A percentile compares a stretch with the other conserved stretches of the same genome.
Evolutionary conservation across 2,888 invertebrate species (phyloP).

Genomic region (Perithous albicinctus): DNA sequence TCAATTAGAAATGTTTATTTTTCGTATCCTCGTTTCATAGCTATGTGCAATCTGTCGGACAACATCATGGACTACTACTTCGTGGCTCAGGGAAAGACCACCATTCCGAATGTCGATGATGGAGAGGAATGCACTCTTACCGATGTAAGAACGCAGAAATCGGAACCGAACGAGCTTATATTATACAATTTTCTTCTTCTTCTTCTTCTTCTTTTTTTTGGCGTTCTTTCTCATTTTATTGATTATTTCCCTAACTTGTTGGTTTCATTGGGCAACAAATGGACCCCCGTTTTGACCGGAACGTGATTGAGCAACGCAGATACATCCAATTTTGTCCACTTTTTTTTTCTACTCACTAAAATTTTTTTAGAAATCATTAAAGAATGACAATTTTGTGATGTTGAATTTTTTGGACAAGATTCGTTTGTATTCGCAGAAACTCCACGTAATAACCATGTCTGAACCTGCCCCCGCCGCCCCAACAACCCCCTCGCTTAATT

Average conservation of each 20-base stretch:
- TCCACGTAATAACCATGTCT: conserved; percentile 9
- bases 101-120: conserved; percentile 96
- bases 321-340: not conserved
- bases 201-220: no score
- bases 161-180: conserved; percentile 49
- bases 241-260: conserved; percentile 48
- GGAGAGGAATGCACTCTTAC: conserved; percentile 93
- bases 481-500: conserved; percentile 40
- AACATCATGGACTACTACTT: conserved; percentile 94
- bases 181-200: no score
- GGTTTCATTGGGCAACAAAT: conserved; percentile 25
- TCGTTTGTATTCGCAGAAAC: conserved; percentile 13
- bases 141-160: conserved; percentile 89
- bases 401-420: conserved; percentile 4
- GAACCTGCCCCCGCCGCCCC: no score
- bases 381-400: not conserved
- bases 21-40: conserved; percentile 85
- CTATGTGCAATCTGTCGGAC: conserved; percentile 90
- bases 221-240: conserved; percentile 40
- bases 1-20: conserved; percentile 63
- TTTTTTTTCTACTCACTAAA: not conserved
- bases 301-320: not conserved
- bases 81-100: conserved; percentile 96
- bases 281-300: not conserved
- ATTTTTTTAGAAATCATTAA: not conserved